Conservation (phyloP, 1,140 invertebrate species). For the Euschistus heros region DNA sequence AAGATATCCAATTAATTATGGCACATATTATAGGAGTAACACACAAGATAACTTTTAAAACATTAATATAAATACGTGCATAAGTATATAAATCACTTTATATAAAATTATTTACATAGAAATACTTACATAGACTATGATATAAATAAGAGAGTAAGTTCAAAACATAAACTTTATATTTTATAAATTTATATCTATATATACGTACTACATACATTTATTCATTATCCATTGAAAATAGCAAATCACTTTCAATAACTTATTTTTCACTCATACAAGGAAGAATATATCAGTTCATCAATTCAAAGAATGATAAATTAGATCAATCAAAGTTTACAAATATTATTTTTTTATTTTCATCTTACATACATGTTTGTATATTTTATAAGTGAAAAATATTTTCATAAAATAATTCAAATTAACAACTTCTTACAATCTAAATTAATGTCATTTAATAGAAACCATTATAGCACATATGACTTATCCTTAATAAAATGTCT, state of each 20-base stretch:
- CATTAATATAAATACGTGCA: not conserved
- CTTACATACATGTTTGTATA: too few relatives aligned
- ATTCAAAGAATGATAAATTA: not conserved
- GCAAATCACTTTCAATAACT: not conserved
- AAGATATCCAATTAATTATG: not conserved
- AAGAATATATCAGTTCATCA: not conserved
- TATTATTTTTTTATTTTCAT: not conserved
- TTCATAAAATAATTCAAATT: too few relatives aligned
- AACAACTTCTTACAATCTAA: too few relatives aligned
- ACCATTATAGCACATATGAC: too few relatives aligned
- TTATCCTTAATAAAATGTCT: too few relatives aligned
- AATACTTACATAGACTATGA: not conserved
- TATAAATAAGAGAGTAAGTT: not conserved
- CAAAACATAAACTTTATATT: not conserved
- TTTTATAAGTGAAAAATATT: too few relatives aligned
- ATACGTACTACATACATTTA: slow-evolving; percentile 4
- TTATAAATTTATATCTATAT: slow-evolving; percentile 1
- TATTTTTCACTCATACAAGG: not conserved
- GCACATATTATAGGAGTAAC: not conserved
- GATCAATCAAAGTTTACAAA: not conserved
- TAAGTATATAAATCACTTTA: not conserved
- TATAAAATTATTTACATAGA: slow-evolving; percentile 8
- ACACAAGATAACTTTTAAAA: not conserved
- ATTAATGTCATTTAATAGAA: too few relatives aligned
- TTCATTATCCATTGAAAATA: not conserved